These are phyloP conservation scores for Eustalomyia histrio DNA, from an alignment of 2,888 invertebrate species.

Conservation along the genomic window DNA sequence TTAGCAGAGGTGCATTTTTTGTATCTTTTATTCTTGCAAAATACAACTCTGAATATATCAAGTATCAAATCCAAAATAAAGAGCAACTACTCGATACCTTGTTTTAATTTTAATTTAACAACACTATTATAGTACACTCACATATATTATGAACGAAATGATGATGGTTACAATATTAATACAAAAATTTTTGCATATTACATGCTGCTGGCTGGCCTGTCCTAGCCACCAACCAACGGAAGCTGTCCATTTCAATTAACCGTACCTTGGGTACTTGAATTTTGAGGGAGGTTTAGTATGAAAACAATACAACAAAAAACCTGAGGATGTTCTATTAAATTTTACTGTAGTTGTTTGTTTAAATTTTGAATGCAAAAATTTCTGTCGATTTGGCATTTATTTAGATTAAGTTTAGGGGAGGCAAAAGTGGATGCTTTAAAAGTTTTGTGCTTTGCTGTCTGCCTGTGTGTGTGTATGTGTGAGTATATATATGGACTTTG, in stretches of 20 bases:
- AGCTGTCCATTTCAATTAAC: constrained; percentile 77
- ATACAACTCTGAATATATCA: neutral
- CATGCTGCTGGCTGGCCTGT: neutral
- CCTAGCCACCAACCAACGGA: constrained; percentile 68
- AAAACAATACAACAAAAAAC: constrained; percentile 8
- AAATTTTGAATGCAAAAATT: constrained; percentile 20
- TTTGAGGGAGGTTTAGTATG: constrained; percentile 59
- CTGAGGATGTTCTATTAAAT: constrained; percentile 12
- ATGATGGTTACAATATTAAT: neutral
- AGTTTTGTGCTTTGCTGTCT: neutral
- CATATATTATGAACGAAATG: neutral
- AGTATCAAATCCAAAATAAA: too few species aligned
- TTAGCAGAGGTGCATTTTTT: too few species aligned
- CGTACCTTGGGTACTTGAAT: constrained; percentile 72
- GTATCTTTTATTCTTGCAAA: too few species aligned
- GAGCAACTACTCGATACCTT: too few species aligned
- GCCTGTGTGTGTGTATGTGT: too few species aligned
- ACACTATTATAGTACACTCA: too few species aligned
- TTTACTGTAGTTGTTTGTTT: constrained; percentile 21
- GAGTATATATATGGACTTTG: neutral
- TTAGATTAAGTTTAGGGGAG: neutral
- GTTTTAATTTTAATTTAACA: too few species aligned
- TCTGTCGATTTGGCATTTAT: neutral
- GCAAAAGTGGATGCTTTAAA: neutral
- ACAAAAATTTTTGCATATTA: neutral